These are phyloP conservation scores for Azorinus chamasolen DNA, from an alignment of 2,888 invertebrate species.

Conservation along the genomic window DNA sequence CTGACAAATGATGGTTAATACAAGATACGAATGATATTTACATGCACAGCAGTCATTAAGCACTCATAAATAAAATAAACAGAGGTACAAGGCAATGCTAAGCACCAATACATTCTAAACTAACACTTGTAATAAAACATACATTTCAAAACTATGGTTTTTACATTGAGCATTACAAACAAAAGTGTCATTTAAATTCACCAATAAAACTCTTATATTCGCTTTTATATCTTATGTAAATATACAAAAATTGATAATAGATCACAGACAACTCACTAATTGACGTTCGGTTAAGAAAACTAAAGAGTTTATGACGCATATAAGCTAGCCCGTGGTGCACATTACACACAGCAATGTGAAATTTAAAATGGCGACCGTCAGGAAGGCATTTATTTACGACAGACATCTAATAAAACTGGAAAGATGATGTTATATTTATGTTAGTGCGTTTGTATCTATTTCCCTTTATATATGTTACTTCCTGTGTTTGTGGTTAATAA, in stretches of 20 bases:
- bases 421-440: too few species aligned
- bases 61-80: too few species aligned
- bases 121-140: too few species aligned
- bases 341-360: background rate
- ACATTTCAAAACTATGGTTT: background rate
- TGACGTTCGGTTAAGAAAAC: constrained; percentile 5
- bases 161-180: background rate
- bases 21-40: too few species aligned
- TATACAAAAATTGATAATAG: constrained; percentile 2
- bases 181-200: background rate
- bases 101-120: too few species aligned
- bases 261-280: constrained; percentile 1
- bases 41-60: too few species aligned
- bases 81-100: too few species aligned
- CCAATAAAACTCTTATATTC: background rate
- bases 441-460: too few species aligned
- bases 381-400: constrained; percentile 4
- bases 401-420: constrained; percentile 12
- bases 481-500: too few species aligned
- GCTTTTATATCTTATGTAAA: background rate
- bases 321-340: background rate
- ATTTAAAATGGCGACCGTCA: constrained; percentile 12
- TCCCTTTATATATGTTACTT: too few species aligned
- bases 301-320: background rate
- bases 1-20: too few species aligned